Percentiles rank a stretch among this genome's conserved stretches.
Evolutionary conservation across 2,888 invertebrate genomes (phyloP).

Genomic region (Esperia sulphurella): DNA sequence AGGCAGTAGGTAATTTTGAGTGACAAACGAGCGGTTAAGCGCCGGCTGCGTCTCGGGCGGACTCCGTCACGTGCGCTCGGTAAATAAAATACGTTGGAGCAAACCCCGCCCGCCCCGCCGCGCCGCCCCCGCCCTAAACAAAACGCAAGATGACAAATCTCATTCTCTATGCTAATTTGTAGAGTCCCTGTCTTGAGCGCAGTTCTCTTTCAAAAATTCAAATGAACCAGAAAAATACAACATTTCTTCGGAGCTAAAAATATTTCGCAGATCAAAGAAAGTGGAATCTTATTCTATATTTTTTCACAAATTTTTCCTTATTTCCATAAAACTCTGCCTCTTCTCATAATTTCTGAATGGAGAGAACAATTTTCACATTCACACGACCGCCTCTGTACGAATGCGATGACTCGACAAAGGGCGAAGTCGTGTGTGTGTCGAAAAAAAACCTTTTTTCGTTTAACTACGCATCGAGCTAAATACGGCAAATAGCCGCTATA

Average conservation of each 20-base stretch:
- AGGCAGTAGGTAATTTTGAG: constrained; percentile 45
- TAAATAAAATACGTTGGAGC: constrained; percentile 62
- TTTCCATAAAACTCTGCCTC: not conserved
- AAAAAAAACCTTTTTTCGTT: constrained; percentile 3
- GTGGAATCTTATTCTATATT: not conserved
- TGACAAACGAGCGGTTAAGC: constrained; percentile 63
- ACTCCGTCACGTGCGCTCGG: constrained; percentile 55
- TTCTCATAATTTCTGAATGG: not conserved
- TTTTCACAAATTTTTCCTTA: not conserved
- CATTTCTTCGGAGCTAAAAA: not conserved
- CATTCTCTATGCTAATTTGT: constrained; percentile 58
- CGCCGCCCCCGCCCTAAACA: constrained; percentile 24
- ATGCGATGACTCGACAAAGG: not conserved
- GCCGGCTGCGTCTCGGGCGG: constrained; percentile 44
- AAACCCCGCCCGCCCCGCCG: constrained; percentile 25
- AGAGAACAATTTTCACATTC: not conserved
- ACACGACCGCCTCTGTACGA: not conserved
- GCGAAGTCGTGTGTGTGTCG: not conserved
- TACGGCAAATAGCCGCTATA: constrained; percentile 24
- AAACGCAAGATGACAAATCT: constrained; percentile 56
- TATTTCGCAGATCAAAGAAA: not conserved
- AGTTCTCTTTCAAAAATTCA: not conserved
- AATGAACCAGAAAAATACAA: not conserved
- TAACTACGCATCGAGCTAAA: constrained; percentile 14
- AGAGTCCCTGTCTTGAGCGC: not conserved